Evolutionary conservation across 1,140 invertebrate species (phyloP), one percentile per base, ranked within the genome.

Genomic region (Cydia strobilella): DNA sequence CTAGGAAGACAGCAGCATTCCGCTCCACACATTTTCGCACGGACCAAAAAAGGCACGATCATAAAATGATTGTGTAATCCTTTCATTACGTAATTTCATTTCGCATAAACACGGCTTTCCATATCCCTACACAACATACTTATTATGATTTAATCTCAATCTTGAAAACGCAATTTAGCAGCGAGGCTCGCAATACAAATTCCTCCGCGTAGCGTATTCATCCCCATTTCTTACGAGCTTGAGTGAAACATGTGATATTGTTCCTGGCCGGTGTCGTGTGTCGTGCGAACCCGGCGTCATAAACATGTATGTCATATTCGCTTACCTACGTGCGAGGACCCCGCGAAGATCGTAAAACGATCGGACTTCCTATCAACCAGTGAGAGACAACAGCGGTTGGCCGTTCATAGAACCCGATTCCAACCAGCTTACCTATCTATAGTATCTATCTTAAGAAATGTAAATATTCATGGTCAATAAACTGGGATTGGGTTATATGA

Each of bases 341-440:
- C 27, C 42, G 69, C 48, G 35, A 15, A 75, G 78, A 74, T 80
- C 81, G 79, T 87, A 87, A 87, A 87, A 80, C 75, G 63, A 76
- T 85, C 84, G 79, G 54, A 59, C 54, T 59, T 59, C 65, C 45
- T 48, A 72, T 23, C 69, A 31, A 12, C 39, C 45, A 48, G 35
- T 31, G 13, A n/a, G 10, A 45, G 71, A 72, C 3, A 51, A 7
- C 71, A 9, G 7, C 7, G 18, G 6, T 7, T 6, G 51, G 15
- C 48, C 15, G 48, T 1, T n/a, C 15, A 54, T 54, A 18, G 54
- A 59, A 59, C 20, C 9, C 20, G 54, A 59, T 23, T 23, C 7
- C 20, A 23, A 23, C 20, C 54, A 20, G 54, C 48, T 51, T 51
- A 12, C 25, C 3, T 48, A n/a, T n/a, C n/a, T n/a, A n/a, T n/a